Percentiles rank a stretch among this genome's conserved stretches.
Evolutionary conservation across 1,140 invertebrate species (phyloP).

Genomic region (Panagrolaimus sp.): DNA sequence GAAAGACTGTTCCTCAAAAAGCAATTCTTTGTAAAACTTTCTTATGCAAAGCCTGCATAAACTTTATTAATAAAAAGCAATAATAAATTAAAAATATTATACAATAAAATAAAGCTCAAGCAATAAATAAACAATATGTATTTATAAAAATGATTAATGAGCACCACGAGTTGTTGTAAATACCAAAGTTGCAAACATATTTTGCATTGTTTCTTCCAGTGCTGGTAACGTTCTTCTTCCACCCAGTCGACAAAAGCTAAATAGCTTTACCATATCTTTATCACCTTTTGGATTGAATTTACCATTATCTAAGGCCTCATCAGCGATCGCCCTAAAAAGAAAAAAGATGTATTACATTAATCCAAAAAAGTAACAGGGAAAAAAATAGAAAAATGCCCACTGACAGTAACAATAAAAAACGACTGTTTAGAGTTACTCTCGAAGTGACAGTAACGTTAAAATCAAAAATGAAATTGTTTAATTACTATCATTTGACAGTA

Average conservation of each 20-base stretch:
- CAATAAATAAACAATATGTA: not conserved
- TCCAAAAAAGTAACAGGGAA: too few relatives aligned
- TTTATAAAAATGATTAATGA: not conserved
- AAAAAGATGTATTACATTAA: too few relatives aligned
- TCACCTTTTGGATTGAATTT: constrained; percentile 40
- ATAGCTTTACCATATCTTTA: constrained; percentile 36
- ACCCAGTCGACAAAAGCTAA: constrained; percentile 30
- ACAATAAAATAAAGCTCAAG: not conserved
- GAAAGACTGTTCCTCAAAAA: too few relatives aligned
- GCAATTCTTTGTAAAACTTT: too few relatives aligned
- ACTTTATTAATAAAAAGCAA: too few relatives aligned
- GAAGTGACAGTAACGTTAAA: too few relatives aligned
- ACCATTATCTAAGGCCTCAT: constrained; percentile 36
- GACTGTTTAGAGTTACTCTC: too few relatives aligned
- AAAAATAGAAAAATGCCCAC: too few relatives aligned
- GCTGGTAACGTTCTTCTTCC: constrained; percentile 29
- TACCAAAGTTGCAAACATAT: constrained; percentile 35
- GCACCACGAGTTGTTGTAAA: constrained; percentile 23
- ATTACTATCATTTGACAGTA: too few relatives aligned
- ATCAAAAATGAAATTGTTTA: too few relatives aligned
- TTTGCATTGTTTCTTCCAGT: constrained; percentile 36
- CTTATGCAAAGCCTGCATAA: too few relatives aligned
- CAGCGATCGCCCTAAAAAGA: constrained; percentile 28
- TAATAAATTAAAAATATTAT: not conserved
- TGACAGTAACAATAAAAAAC: too few relatives aligned